phyloP scores from a whole-genome alignment of 2,113 vertebrate species.

The Otocyon megalotis region DNA sequence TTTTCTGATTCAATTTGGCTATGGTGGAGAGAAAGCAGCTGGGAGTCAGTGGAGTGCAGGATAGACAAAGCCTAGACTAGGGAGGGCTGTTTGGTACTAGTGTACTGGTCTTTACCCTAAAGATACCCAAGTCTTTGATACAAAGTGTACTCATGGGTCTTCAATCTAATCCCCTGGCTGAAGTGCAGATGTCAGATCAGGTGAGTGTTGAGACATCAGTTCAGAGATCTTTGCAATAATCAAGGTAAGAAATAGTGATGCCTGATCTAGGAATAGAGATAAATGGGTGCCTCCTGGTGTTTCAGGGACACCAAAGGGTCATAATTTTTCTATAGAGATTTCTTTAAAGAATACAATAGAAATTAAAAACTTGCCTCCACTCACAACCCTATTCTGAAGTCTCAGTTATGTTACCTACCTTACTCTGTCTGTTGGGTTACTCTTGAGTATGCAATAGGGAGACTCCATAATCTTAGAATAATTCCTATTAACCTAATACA shows the following conservation, averaged over 20 bases:
- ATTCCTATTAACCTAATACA: background rate
- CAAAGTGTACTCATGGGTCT: background rate
- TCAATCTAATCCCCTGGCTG: background rate
- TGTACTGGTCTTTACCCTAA: background rate
- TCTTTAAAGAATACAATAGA: background rate
- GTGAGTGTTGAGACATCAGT: background rate
- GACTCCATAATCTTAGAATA: background rate
- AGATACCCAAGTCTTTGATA: background rate
- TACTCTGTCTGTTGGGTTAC: background rate
- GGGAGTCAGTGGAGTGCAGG: no score
- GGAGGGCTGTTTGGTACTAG: background rate
- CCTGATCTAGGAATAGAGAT: constrained; percentile 30
- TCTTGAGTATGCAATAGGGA: background rate
- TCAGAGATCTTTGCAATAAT: constrained; percentile 8
- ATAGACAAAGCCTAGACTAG: background rate
- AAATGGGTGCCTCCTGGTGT: background rate
- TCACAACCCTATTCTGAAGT: background rate
- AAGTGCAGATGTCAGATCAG: background rate
- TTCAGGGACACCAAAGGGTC: constrained; percentile 44
- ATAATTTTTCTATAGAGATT: background rate
- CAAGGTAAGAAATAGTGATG: constrained; percentile 10
- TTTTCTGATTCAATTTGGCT: background rate
- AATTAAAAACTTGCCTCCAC: background rate
- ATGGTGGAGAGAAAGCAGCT: no score
- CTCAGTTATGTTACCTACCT: background rate